phyloP scores from a whole-genome alignment of 2,888 invertebrate species.

The Hylaea fasciaria region DNA sequence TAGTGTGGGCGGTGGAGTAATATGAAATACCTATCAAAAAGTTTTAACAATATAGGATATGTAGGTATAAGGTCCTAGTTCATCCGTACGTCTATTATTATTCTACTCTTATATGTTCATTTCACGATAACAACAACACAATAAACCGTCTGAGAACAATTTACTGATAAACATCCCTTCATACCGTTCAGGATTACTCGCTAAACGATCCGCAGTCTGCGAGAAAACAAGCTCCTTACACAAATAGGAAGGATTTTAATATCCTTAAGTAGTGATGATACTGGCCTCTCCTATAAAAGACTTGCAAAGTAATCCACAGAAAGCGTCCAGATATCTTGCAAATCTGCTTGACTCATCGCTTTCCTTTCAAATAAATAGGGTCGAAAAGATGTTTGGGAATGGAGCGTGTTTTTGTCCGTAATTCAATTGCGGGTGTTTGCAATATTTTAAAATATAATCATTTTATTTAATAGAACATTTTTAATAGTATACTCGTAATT shows the following conservation, averaged over 20 bases:
- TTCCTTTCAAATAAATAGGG: constrained; percentile 82
- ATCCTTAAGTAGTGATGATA: constrained; percentile 84
- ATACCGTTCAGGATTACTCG: constrained; percentile 67
- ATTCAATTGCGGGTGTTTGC: constrained; percentile 30
- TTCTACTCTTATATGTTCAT: constrained; percentile 1
- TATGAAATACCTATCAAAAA: too few species aligned
- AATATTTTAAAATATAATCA: constrained; percentile 2
- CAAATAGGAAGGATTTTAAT: constrained; percentile 83
- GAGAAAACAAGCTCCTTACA: constrained; percentile 81
- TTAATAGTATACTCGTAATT: too few species aligned
- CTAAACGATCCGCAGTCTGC: constrained; percentile 70
- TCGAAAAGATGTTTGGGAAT: constrained; percentile 63
- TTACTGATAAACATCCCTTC: constrained; percentile 47
- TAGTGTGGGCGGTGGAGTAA: too few species aligned
- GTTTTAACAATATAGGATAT: too few species aligned
- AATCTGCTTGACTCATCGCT: constrained; percentile 84
- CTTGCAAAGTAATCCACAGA: constrained; percentile 84
- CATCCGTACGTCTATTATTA: constrained; percentile 2
- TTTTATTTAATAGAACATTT: too few species aligned
- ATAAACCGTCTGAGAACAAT: constrained; percentile 31
- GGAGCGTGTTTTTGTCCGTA: constrained; percentile 57
- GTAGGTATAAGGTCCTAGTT: too few species aligned
- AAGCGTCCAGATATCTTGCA: constrained; percentile 76
- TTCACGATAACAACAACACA: constrained; percentile 27
- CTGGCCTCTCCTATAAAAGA: constrained; percentile 78